Percentiles rank a stretch among this genome's conserved stretches.
phyloP scores from a whole-genome alignment of 2,113 vertebrate species.

The Lethenteron reissneri region DNA sequence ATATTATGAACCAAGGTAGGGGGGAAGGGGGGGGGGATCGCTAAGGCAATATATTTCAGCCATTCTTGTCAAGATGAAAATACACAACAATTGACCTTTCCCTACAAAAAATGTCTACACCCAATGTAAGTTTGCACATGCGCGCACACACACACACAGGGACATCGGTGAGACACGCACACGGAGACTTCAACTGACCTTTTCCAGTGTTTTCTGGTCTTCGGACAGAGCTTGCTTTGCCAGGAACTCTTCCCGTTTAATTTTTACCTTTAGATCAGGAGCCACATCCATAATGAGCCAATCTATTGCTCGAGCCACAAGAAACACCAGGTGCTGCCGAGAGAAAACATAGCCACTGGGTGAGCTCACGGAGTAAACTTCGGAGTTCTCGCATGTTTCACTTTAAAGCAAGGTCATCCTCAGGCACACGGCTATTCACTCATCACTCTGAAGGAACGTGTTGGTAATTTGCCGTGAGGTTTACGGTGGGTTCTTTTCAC shows the following conservation, averaged over 20 bases:
- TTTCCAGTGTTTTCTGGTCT: constrained; percentile 17
- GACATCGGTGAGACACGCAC: too few species aligned
- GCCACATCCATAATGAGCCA: constrained; percentile 38
- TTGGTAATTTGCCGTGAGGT: not conserved
- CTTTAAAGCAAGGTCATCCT: not conserved
- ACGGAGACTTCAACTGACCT: too few species aligned
- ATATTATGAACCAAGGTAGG: too few species aligned
- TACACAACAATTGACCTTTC: too few species aligned
- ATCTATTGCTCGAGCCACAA: constrained; percentile 28
- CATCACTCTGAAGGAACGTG: too few species aligned
- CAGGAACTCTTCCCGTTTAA: constrained; percentile 30
- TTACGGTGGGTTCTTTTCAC: not conserved
- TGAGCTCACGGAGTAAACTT: not conserved
- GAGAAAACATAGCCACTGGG: not conserved
- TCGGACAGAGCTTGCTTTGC: constrained; percentile 33
- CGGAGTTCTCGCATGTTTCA: too few species aligned
- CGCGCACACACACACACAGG: too few species aligned
- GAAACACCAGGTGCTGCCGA: constrained; percentile 32
- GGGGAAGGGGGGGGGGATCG: too few species aligned
- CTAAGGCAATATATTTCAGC: too few species aligned
- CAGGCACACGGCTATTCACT: not conserved
- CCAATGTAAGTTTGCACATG: too few species aligned
- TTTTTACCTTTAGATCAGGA: constrained; percentile 25
- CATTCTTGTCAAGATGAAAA: too few species aligned
- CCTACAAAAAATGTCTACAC: too few species aligned